Base-by-base conservation (phyloP, 2,888 invertebrate genomes). In the Geophilus truncorum region DNA sequence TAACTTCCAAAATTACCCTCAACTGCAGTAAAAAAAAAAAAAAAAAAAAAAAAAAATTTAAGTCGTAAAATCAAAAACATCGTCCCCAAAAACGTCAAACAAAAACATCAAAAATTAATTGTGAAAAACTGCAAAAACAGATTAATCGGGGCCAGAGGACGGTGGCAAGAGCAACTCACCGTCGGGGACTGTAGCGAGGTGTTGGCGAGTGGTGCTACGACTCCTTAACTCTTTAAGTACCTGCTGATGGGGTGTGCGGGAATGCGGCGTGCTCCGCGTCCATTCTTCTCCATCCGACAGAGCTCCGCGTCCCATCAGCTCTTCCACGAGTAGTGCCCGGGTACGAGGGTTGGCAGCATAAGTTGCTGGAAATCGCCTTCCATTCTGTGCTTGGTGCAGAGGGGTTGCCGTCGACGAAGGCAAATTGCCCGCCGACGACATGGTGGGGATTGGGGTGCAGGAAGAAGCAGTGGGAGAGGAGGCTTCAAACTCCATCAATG, bases 201-300 rank as follows among this genome's bases (percentile, higher is more conserved):
- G 51, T 51, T 51, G 51, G 51, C 51, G 51, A 6, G 51, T 51
- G 51, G 51, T 51, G 51, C 51, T 51, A 51, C 51, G 51, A 51
- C 51, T 51, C 15, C 75, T 15, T 30, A 75, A 75, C 75, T 75
- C 75, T 75, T 75, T 75, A 75, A 75, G 75, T 75, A 75, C 75
- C 75, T 75, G 75, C 51, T 51, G 75, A 32, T 77, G 77, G 34
- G 28, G 32, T 32, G 21, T 18, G 34, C 32, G 77, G 32, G 30
- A 32, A 12, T 34, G 21, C n/a, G 77, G 21, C 3, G 23, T 32
- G 70, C 79, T 62, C 62, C 23, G 21, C 28, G 79, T 32, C 70
- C 57, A 79, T 21, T 62, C 79, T 62, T 79, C 79, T 3, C 79
- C 79, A 12, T 79, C 79, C 18, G 79, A 79, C 70, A 79, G 18